A percentile compares a stretch with the other conserved stretches of the same genome.
These are phyloP conservation scores for Philereme vetulata DNA, from an alignment of 2,888 invertebrate genomes.

Conservation along the genomic window DNA sequence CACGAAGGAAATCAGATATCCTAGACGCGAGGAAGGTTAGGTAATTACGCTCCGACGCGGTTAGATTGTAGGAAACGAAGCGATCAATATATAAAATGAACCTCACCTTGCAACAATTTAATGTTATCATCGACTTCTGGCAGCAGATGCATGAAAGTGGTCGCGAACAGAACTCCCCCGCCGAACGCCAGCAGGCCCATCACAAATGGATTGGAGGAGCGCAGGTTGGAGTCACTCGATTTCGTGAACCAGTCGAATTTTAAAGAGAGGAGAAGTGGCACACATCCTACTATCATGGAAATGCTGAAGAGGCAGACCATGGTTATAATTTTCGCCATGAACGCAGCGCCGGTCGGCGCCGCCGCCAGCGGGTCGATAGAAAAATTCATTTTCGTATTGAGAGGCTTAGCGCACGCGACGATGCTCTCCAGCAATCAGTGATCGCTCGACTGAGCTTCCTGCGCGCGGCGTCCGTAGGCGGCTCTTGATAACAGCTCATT, in stretches of 20 bases:
- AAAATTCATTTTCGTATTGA: constrained; percentile 42
- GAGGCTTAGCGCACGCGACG: constrained; percentile 47
- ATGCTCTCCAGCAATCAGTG: constrained; percentile 43
- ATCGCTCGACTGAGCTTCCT: constrained; percentile 64
- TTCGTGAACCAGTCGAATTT: constrained; percentile 86
- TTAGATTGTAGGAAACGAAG: constrained; percentile 7
- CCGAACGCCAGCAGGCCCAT: constrained; percentile 89
- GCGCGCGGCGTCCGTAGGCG: constrained; percentile 62
- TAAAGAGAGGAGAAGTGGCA: constrained; percentile 88
- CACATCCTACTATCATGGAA: constrained; percentile 89
- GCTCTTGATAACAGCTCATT: constrained; percentile 71
- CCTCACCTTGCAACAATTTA: constrained; percentile 82
- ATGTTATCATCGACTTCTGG: constrained; percentile 91
- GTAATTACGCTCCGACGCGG: not conserved
- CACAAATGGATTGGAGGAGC: constrained; percentile 80
- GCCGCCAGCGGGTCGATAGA: constrained; percentile 43
- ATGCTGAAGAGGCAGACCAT: constrained; percentile 90
- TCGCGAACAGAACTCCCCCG: constrained; percentile 91
- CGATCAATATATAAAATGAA: constrained; percentile 16
- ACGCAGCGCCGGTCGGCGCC: constrained; percentile 62
- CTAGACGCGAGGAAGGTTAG: constrained; percentile 5
- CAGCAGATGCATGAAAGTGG: constrained; percentile 91
- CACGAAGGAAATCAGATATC: constrained; percentile 8
- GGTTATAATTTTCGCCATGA: constrained; percentile 90
- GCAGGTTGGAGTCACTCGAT: constrained; percentile 67